These are phyloP conservation scores for Phylloscopus trochilus DNA, from an alignment of 2,113 vertebrate species.

Conservation along the genomic window DNA sequence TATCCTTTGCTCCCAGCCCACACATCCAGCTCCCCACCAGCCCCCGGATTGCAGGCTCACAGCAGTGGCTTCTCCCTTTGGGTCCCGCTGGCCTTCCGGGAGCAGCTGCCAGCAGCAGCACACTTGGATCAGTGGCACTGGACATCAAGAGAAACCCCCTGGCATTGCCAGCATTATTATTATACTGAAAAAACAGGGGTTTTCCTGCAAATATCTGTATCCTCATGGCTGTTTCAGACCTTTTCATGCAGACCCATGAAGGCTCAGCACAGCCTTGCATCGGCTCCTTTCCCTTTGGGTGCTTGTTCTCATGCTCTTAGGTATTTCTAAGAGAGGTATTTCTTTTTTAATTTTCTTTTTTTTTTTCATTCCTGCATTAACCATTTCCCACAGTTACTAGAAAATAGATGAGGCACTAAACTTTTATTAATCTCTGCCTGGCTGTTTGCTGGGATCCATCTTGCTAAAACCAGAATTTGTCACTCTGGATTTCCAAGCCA, in stretches of 20 bases:
- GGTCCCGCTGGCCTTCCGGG: accelerated
- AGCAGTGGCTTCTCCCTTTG: background rate
- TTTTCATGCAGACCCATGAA: background rate
- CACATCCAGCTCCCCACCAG: accelerated
- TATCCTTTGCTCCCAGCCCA: background rate
- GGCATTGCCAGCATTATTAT: background rate
- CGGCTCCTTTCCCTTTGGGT: accelerated
- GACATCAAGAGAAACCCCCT: background rate
- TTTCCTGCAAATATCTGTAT: background rate
- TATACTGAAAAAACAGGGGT: background rate
- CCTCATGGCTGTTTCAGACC: background rate
- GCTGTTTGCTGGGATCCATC: background rate
- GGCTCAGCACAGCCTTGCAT: background rate
- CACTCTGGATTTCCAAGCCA: background rate
- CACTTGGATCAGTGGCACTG: accelerated
- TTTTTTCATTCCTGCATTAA: background rate
- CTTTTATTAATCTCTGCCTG: background rate
- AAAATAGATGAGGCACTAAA: background rate
- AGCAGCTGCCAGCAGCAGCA: background rate
- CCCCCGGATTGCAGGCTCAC: accelerated
- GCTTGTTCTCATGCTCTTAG: background rate
- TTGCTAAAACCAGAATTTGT: background rate
- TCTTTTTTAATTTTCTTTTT: background rate
- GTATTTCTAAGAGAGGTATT: background rate
- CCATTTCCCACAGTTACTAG: background rate